Conservation (phyloP, 2,888 invertebrate species). For the Exocentrus adspersus region DNA sequence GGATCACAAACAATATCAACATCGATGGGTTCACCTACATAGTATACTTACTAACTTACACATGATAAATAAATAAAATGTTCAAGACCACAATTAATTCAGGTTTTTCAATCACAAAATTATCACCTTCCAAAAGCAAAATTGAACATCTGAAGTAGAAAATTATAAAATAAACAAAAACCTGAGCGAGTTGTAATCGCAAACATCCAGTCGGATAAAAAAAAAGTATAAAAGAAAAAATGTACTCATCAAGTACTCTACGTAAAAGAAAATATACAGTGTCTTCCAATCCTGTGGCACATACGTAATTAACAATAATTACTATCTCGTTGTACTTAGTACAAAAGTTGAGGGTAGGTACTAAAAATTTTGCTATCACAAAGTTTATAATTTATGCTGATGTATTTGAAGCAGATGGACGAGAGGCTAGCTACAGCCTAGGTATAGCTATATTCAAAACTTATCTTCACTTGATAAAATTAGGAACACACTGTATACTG, state of each 20-base stretch:
- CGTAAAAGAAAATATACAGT: constrained; percentile 23
- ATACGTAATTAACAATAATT: too few species aligned
- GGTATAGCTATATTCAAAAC: too few species aligned
- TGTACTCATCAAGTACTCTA: constrained; percentile 26
- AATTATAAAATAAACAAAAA: constrained; percentile 13
- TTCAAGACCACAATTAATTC: constrained; percentile 28
- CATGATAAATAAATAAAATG: constrained; percentile 23
- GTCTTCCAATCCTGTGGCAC: too few species aligned
- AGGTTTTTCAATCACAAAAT: constrained; percentile 44
- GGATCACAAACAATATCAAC: constrained; percentile 18
- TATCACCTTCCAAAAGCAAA: constrained; percentile 44
- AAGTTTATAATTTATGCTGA: too few species aligned
- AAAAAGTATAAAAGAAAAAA: constrained; percentile 17
- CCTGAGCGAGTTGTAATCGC: constrained; percentile 3
- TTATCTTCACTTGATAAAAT: too few species aligned
- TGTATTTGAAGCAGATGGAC: too few species aligned
- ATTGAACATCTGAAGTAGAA: constrained; percentile 24
- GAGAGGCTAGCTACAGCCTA: too few species aligned
- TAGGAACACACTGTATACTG: constrained; percentile 23
- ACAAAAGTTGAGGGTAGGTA: too few species aligned
- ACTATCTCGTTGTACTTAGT: too few species aligned
- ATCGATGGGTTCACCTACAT: constrained; percentile 18
- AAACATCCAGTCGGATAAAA: constrained; percentile 12
- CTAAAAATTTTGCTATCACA: too few species aligned
- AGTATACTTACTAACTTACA: not conserved